Evolutionary conservation across 2,113 vertebrate genomes (phyloP).

Genomic region (Stegastes partitus): DNA sequence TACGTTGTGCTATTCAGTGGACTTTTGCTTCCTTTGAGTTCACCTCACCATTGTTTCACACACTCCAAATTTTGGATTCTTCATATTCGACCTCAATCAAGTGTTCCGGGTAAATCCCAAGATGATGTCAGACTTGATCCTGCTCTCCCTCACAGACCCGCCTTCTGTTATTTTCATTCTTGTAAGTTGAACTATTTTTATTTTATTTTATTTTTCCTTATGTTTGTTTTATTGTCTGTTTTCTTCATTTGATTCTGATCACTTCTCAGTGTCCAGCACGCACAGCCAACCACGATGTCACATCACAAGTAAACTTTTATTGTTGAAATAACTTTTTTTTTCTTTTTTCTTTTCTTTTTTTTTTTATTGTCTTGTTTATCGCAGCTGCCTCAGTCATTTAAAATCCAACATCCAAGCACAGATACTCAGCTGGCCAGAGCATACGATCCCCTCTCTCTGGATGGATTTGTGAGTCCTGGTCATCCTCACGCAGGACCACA

Average conservation of each 20-base stretch:
- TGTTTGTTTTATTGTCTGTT: constrained; percentile 16
- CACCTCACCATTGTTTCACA: constrained; percentile 55
- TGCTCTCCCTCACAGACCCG: constrained; percentile 73
- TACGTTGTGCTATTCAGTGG: constrained; percentile 53
- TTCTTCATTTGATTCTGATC: constrained; percentile 20
- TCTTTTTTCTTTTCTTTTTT: background rate
- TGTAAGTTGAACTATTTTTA: constrained; percentile 81
- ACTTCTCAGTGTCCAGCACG: background rate
- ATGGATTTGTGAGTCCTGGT: constrained; percentile 58
- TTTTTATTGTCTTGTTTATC: constrained; percentile 42
- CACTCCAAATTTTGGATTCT: constrained; percentile 51
- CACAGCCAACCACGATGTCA: background rate
- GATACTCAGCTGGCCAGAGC: constrained; percentile 36
- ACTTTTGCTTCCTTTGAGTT: constrained; percentile 56
- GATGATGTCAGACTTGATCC: constrained; percentile 82
- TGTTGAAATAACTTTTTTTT: too few relatives aligned
- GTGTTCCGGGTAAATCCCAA: constrained; percentile 78
- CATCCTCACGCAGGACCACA: constrained; percentile 55
- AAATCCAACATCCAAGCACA: constrained; percentile 42
- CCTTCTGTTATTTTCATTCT: constrained; percentile 74
- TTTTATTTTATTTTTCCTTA: background rate
- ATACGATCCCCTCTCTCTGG: constrained; percentile 35
- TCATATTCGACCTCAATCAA: constrained; percentile 63
- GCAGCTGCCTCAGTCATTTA: constrained; percentile 63
- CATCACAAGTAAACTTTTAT: background rate